Conservation (phyloP, 2,797 vertebrate species). For the Cetoscarus ocellatus region DNA sequence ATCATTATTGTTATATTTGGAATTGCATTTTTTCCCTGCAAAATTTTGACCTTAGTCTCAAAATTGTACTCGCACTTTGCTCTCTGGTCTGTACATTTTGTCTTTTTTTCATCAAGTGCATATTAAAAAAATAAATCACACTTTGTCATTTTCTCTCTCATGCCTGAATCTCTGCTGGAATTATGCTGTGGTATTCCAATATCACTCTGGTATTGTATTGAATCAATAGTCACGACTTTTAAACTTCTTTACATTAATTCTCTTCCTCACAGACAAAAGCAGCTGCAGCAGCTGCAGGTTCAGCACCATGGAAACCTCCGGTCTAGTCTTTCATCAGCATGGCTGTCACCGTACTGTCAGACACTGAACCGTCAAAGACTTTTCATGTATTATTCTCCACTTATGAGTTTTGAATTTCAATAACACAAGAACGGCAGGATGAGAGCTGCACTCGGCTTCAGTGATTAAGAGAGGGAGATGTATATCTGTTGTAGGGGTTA, state of each 20-base stretch:
- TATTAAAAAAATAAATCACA: no score
- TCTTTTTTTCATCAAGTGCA: no score
- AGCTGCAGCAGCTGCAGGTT: constrained; percentile 33
- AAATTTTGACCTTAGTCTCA: no score
- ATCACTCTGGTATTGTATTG: neutral
- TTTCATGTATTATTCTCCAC: constrained; percentile 69
- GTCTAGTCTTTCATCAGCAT: constrained; percentile 54
- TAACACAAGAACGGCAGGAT: constrained; percentile 26
- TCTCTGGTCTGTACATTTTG: no score
- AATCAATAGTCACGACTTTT: neutral
- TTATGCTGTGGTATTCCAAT: no score
- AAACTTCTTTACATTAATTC: constrained; percentile 20
- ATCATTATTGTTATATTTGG: no score
- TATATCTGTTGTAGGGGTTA: no score
- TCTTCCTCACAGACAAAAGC: constrained; percentile 68
- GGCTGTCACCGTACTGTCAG: constrained; percentile 31
- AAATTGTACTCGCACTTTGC: no score
- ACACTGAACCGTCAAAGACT: constrained; percentile 71
- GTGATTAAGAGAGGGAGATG: no score
- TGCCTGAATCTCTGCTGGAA: no score
- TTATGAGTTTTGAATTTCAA: constrained; percentile 64
- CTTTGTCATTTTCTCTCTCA: no score
- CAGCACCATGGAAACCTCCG: constrained; percentile 81
- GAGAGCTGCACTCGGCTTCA: neutral
- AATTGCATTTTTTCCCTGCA: no score